Evolutionary conservation across 2,113 vertebrate species (phyloP), one percentile per base, ranked within the genome.

Genomic region (Sialia sialis): DNA sequence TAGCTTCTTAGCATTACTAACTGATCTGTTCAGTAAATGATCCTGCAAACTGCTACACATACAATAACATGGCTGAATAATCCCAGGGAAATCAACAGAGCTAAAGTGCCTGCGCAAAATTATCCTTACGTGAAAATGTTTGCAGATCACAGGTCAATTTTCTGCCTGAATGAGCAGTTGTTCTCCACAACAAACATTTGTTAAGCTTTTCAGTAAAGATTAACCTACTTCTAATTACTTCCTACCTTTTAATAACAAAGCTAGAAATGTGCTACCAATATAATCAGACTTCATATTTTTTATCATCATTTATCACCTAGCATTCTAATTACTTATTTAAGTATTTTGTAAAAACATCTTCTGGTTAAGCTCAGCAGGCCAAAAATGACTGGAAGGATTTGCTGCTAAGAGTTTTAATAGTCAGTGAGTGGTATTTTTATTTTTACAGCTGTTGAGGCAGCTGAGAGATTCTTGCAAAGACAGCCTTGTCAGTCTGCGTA

Each of bases 391-490:
- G 52, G 17, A 86, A 67, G 52, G 69, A 93, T 63, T 81, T 90
- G 14, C 64, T 68, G 16, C 79, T 79, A 58, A 22, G 59, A 72
- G 39, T 74, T 89, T 81, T 87, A 89, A 87, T 41, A 92, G 44
- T 20, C 62, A 68, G 39, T 34, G n/a, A 94, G 76, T 4, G 19
- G 27, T 76, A 92, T 81, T 86, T 93, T 93, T 93, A 89, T 96
- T 97, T 96, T 92, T 78, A 90, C 93, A 97, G 93, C 94, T 96
- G 95, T 79, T 78, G 34, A 78, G 74, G 54, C 60, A 87, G 89
- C 84, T 41, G 69, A 78, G 60, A 84, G 43, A 72, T 81, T 60
- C 56, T 55, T 90, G 90, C 68, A 88, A 69, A 85, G 44, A 88
- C 63, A 80, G 51, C 26, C 38, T 54, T 51, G 80, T 90, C 59